Base-by-base conservation (phyloP, 2,113 vertebrate genomes). In the Crotalus viridis region DNA sequence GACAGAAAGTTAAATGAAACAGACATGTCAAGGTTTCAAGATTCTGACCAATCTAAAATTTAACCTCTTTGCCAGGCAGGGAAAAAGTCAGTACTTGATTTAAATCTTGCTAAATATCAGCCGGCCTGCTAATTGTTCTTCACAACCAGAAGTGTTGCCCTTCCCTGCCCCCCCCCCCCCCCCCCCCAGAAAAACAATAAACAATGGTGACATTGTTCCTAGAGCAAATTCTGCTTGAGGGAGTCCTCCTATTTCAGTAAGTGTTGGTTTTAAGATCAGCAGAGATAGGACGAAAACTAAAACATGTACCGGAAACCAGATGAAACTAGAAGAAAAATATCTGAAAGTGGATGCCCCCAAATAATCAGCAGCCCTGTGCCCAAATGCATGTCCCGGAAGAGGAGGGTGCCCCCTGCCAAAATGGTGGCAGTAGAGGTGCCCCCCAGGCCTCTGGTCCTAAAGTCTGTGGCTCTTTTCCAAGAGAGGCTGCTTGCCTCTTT, bases 81-180 rank as follows among this genome's bases (percentile, higher is more conserved):
- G 24, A 13, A n/a, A 17, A 28, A 7, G 13, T 22, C 33, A 7
- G 10, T 52, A 21, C 19, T 57, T 39, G 54, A 19, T 24, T 48
- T 10, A 48, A 64, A n/a, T 17, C 46, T 15, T 64, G 57, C 59
- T 26, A 22, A 51, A 48, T 26, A 4, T 1, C 89, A 28, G 3
- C 39, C 54, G 26, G 24, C n/a, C 39, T 5, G 21, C 26, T 33
- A 43, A 21, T 33, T 43, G 13, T 39, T 3, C 69, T 81, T 81
- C 69, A 17, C 69, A 81, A 33, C 33, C 69, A 81, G 69, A 81
- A 6, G 33, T 9, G 33, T 21, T 39, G 6, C 74, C 74, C 8
- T 3, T 17, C 15, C 15, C 54, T 17, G 0, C 17, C 12, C 13
- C n/a, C 2, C 33, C 15, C 15, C 54, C 4, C 0, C 17, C 12